Percentiles rank a stretch among this genome's conserved stretches.
Conservation (phyloP, 1,140 invertebrate species). For the Hestina assimilis region DNA sequence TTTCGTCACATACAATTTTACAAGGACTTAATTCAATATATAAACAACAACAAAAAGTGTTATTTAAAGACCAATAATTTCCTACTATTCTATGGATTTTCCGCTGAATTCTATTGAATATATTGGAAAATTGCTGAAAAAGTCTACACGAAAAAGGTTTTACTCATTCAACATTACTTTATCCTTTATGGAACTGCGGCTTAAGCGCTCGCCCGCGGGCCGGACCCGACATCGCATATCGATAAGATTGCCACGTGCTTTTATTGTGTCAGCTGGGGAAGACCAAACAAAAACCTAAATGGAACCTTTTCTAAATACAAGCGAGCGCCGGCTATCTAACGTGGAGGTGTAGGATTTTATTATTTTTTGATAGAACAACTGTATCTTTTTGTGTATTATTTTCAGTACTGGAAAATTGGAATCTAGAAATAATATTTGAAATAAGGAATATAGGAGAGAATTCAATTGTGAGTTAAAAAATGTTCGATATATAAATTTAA, state of each 20-base stretch:
- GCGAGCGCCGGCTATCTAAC: slow-evolving; percentile 1
- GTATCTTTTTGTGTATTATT: too few species aligned
- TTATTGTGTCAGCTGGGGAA: slow-evolving; percentile 53
- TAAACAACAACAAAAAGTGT: too few species aligned
- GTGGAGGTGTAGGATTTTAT: slow-evolving; percentile 7
- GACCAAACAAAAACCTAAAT: slow-evolving; percentile 42
- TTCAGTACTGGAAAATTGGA: too few species aligned
- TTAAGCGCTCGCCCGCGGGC: slow-evolving; percentile 32
- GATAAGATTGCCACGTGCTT: slow-evolving; percentile 57
- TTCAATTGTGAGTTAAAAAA: too few species aligned
- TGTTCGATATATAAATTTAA: too few species aligned
- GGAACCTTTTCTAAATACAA: slow-evolving; percentile 39
- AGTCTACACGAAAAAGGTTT: slow-evolving; percentile 12
- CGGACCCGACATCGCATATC: slow-evolving; percentile 56
- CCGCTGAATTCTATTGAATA: background rate
- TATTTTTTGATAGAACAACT: slow-evolving; percentile 1
- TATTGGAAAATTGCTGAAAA: background rate
- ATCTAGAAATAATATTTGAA: too few species aligned
- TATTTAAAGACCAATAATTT: too few species aligned
- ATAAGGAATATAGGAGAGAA: too few species aligned
- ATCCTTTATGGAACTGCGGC: slow-evolving; percentile 27
- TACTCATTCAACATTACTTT: slow-evolving; percentile 17
- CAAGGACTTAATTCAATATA: too few species aligned
- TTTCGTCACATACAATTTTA: too few species aligned
- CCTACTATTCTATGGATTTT: too few species aligned